Percentiles rank a stretch among this genome's conserved stretches.
Evolutionary conservation across 2,888 invertebrate species (phyloP).

Genomic region (Metellina segmentata): DNA sequence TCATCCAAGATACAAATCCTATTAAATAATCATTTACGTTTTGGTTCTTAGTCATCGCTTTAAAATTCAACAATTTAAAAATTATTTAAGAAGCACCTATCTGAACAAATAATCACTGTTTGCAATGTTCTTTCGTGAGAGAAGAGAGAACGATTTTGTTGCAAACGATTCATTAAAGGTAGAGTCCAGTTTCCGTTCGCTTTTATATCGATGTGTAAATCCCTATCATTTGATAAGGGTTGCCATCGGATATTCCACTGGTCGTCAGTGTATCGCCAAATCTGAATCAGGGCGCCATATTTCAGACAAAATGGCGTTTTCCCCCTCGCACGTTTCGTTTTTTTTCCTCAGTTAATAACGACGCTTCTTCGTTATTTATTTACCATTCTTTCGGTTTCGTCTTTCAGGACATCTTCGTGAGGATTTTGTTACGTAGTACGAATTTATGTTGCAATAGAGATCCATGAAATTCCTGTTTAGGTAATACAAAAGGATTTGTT

Average conservation of each 20-base stretch:
- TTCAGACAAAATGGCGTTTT: conserved; percentile 1
- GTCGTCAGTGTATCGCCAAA: conserved; percentile 11
- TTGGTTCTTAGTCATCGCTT: conserved; percentile 62
- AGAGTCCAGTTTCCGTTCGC: conserved; percentile 37
- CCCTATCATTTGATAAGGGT: conserved; percentile 50
- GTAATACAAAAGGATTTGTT: too few species aligned
- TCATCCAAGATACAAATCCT: conserved; percentile 48
- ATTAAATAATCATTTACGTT: conserved; percentile 56
- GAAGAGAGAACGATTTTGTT: neutral
- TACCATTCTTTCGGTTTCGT: too few species aligned
- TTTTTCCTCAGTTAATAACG: neutral
- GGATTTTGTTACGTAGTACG: too few species aligned
- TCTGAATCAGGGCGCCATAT: neutral
- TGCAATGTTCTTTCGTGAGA: conserved; percentile 1
- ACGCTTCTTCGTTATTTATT: neutral
- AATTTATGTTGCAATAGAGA: too few species aligned
- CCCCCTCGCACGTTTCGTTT: neutral
- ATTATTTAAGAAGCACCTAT: neutral
- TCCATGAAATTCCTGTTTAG: too few species aligned
- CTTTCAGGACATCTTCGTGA: too few species aligned
- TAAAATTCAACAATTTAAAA: conserved; percentile 8
- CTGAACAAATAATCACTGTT: neutral
- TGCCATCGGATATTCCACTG: conserved; percentile 12
- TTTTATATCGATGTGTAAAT: conserved; percentile 48
- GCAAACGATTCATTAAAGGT: conserved; percentile 33